Conservation (phyloP, 2,113 vertebrate genomes). For the Scalopus aquaticus region DNA sequence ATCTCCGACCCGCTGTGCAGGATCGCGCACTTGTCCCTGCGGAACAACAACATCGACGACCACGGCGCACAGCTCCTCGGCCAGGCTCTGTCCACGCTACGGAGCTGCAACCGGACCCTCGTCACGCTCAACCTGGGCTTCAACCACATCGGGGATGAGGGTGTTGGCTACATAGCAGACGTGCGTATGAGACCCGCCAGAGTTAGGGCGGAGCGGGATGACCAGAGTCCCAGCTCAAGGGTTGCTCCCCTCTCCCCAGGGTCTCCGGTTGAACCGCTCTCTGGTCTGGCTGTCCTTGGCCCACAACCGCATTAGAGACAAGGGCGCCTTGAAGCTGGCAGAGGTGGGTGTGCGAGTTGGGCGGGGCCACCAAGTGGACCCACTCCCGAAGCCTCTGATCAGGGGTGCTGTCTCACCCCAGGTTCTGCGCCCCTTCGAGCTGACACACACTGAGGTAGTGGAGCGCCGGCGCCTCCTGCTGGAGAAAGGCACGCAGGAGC, state of each 20-base stretch:
- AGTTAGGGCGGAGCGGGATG: background rate
- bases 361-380: background rate
- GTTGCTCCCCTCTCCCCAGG: conserved; percentile 76
- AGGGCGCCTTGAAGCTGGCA: conserved; percentile 87
- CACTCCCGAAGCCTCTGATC: fast-evolving
- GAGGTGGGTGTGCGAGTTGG: conserved; percentile 79
- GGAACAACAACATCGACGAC: conserved; percentile 88
- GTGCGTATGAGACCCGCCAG: conserved; percentile 71
- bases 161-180: conserved; percentile 87
- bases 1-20: conserved; percentile 73
- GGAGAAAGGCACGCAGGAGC: conserved; percentile 77
- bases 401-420: conserved; percentile 15
- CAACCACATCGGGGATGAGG: conserved; percentile 90
- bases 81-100: conserved; percentile 84
- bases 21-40: conserved; percentile 87
- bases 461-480: conserved; percentile 87
- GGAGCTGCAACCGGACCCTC: conserved; percentile 84
- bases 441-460: conserved; percentile 90
- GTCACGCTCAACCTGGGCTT: conserved; percentile 89
- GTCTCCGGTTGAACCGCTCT: conserved; percentile 90
- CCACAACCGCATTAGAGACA: conserved; percentile 89
- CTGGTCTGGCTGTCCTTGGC: conserved; percentile 90
- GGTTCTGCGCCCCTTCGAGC: conserved; percentile 87
- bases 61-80: conserved; percentile 86
- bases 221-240: background rate